These are phyloP conservation scores for Carassius gibelio DNA, from an alignment of 2,113 vertebrate genomes.

Conservation along the genomic window DNA sequence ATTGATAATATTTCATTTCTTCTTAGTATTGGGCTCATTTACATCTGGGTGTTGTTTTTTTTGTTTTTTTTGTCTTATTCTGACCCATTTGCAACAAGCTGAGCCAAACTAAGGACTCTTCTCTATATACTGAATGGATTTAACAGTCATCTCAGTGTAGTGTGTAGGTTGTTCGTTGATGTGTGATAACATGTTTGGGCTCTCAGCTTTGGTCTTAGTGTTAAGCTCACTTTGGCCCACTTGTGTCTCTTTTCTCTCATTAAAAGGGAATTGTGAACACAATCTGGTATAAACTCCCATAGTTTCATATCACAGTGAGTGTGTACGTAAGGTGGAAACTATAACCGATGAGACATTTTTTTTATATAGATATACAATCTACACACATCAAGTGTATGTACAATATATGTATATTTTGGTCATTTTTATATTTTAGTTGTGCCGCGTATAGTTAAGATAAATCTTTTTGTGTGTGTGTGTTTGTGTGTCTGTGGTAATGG, in stretches of 20 bases:
- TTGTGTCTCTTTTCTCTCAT: slow-evolving; percentile 23
- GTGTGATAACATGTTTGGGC: slow-evolving; percentile 23
- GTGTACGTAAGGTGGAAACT: slow-evolving; percentile 35
- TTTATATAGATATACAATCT: slow-evolving; percentile 55
- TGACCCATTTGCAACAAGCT: slow-evolving; percentile 4
- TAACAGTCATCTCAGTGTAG: slow-evolving; percentile 32
- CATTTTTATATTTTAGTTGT: slow-evolving; percentile 52
- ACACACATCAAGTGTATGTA: slow-evolving; percentile 44
- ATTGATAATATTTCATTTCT: not conserved
- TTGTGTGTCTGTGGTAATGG: slow-evolving; percentile 40
- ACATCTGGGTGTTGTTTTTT: slow-evolving; percentile 25
- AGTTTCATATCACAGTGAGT: slow-evolving; percentile 21
- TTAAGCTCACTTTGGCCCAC: slow-evolving; percentile 28
- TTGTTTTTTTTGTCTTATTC: slow-evolving; percentile 11
- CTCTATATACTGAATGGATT: slow-evolving; percentile 31
- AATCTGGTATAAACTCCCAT: not conserved
- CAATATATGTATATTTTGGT: slow-evolving; percentile 57
- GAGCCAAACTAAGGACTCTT: slow-evolving; percentile 35
- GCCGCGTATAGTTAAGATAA: slow-evolving; percentile 33
- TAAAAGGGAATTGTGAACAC: slow-evolving; percentile 3
- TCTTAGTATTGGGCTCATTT: slow-evolving; percentile 28
- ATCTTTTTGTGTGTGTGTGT: slow-evolving; percentile 9
- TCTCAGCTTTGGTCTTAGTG: slow-evolving; percentile 13
- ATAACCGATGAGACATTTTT: slow-evolving; percentile 33
- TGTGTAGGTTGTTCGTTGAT: slow-evolving; percentile 21